phyloP scores from a whole-genome alignment of 2,113 vertebrate genomes.

The Corynorhinus townsendii region DNA sequence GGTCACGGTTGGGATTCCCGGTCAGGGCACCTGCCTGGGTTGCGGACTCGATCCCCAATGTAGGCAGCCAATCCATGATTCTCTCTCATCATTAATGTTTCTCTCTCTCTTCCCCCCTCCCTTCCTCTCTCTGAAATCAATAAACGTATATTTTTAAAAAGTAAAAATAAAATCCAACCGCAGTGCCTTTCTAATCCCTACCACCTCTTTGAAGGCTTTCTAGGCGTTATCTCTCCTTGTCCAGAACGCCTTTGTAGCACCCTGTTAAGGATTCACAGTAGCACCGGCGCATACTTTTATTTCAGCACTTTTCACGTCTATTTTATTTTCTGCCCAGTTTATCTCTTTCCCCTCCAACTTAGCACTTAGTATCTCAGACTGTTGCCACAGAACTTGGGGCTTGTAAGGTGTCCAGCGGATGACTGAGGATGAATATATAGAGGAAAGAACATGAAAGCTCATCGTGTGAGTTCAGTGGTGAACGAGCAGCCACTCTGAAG shows the following conservation, averaged over 20 bases:
- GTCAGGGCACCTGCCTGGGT: no score
- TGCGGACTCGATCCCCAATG: no score
- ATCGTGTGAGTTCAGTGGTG: neutral
- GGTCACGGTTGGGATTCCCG: no score
- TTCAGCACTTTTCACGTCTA: neutral
- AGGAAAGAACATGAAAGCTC: neutral
- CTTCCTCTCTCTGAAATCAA: no score
- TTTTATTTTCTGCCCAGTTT: neutral
- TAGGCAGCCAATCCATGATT: no score
- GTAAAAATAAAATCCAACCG: neutral
- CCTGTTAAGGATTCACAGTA: neutral
- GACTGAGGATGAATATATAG: neutral
- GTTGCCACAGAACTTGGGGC: neutral
- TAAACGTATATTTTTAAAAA: no score
- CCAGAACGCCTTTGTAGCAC: neutral
- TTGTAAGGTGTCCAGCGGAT: neutral
- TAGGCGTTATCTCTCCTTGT: neutral
- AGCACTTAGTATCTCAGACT: neutral
- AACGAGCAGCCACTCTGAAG: neutral
- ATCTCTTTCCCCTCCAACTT: neutral
- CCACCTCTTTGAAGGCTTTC: neutral
- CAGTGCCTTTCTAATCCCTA: neutral
- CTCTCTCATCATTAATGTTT: no score
- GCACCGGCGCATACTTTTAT: rapidly evolving
- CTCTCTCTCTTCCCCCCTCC: no score